Conservation (phyloP, 2,113 vertebrate genomes). For the Arenaria interpres region DNA sequence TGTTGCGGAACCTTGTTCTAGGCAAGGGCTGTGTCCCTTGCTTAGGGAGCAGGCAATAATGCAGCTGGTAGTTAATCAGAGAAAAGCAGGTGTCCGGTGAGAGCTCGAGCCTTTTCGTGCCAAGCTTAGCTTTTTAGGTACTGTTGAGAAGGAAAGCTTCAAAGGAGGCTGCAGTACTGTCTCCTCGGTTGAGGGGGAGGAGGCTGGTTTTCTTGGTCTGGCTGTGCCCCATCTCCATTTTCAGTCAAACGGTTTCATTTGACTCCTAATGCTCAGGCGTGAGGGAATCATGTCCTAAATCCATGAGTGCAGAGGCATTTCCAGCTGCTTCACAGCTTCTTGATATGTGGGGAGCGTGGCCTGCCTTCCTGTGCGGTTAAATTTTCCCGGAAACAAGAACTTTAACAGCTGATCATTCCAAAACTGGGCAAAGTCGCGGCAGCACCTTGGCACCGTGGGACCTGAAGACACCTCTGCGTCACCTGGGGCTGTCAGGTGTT, state of each 20-base stretch:
- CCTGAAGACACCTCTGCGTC: neutral
- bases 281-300: neutral
- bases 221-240: neutral
- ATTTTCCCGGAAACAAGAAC: neutral
- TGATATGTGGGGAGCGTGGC: neutral
- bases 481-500: neutral
- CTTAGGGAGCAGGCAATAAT: neutral
- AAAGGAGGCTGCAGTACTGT: neutral
- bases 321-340: fast-evolving
- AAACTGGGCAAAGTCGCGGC: neutral
- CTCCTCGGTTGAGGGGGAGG: neutral
- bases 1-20: neutral
- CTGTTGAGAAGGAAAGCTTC: neutral
- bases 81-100: neutral
- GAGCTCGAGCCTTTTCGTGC: neutral
- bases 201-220: neutral
- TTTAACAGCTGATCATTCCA: neutral
- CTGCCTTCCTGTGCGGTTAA: neutral
- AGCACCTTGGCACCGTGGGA: neutral
- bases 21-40: neutral
- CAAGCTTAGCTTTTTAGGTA: neutral
- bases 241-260: neutral
- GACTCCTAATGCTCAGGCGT: neutral
- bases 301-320: neutral
- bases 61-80: neutral